These are phyloP conservation scores for Odontomyia ornata DNA, from an alignment of 2,888 invertebrate genomes.

Conservation along the genomic window DNA sequence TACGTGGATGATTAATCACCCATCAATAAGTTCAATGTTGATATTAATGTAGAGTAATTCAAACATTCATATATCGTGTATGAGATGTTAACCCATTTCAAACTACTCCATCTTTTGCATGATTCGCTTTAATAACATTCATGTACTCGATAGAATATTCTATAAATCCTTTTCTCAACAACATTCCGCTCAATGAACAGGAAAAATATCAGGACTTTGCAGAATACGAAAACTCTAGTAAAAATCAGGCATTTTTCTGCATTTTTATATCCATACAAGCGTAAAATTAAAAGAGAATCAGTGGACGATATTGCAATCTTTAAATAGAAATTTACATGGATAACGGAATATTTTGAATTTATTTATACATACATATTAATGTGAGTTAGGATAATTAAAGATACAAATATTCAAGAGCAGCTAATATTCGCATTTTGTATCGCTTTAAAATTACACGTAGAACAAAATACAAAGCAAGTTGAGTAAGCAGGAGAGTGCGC, in stretches of 20 bases:
- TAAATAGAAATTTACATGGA: conserved; percentile 28
- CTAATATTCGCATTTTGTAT: conserved; percentile 49
- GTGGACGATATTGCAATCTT: not conserved
- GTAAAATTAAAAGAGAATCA: conserved; percentile 12
- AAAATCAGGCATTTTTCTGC: no score
- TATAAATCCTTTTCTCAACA: conserved; percentile 3
- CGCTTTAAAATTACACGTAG: conserved; percentile 42
- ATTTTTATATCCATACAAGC: not conserved
- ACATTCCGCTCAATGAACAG: conserved; percentile 14
- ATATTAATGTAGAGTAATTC: conserved; percentile 16
- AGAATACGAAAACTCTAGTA: conserved; percentile 6
- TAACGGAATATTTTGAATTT: conserved; percentile 35
- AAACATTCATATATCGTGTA: conserved; percentile 3
- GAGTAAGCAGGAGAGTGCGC: no score
- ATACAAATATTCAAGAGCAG: conserved; percentile 41
- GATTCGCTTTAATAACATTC: not conserved
- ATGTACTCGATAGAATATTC: conserved; percentile 28
- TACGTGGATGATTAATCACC: conserved; percentile 19
- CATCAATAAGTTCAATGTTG: no score
- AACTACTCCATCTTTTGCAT: conserved; percentile 13
- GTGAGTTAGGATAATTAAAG: conserved; percentile 30
- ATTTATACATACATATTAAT: conserved; percentile 39
- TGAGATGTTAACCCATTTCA: not conserved
- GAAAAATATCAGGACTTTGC: conserved; percentile 2
- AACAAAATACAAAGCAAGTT: no score